A percentile compares a stretch with the other conserved stretches of the same genome.
These are phyloP conservation scores for Barypeithes pellucidus DNA, from an alignment of 2,888 invertebrate genomes.

Conservation along the genomic window DNA sequence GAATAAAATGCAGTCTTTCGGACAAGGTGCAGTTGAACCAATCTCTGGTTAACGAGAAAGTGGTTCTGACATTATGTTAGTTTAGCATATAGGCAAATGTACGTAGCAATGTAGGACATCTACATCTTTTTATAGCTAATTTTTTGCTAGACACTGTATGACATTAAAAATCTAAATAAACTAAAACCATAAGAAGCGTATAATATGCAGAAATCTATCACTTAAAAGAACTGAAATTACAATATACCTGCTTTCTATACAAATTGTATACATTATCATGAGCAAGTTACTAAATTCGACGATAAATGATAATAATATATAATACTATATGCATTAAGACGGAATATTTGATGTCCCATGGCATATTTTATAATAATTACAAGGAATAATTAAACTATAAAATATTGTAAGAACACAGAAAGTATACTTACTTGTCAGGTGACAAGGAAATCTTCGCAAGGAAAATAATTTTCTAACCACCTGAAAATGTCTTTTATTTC, in stretches of 20 bases:
- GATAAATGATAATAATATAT: not conserved
- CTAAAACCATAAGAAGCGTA: slow-evolving; percentile 24
- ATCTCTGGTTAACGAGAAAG: too few species aligned
- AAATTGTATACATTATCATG: slow-evolving; percentile 34
- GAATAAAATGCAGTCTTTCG: not conserved
- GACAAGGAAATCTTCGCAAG: too few species aligned
- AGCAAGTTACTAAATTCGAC: slow-evolving; percentile 52
- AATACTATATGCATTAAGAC: too few species aligned
- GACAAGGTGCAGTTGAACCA: not conserved
- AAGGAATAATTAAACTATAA: too few species aligned
- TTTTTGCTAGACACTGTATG: slow-evolving; percentile 15
- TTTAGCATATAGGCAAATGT: slow-evolving; percentile 20
- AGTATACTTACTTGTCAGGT: too few species aligned
- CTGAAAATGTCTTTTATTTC: too few species aligned
- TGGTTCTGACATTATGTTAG: slow-evolving; percentile 9
- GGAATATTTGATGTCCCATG: too few species aligned
- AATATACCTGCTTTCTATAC: slow-evolving; percentile 13
- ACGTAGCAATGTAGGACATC: slow-evolving; percentile 6
- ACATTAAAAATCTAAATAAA: slow-evolving; percentile 16
- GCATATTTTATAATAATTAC: too few species aligned
- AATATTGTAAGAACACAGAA: too few species aligned
- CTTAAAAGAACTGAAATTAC: slow-evolving; percentile 4
- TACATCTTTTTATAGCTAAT: slow-evolving; percentile 9
- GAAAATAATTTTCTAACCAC: too few species aligned
- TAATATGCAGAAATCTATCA: slow-evolving; percentile 21